Base-by-base conservation (phyloP, 1,140 invertebrate genomes). In the Yoshiicerus persimilis region DNA sequence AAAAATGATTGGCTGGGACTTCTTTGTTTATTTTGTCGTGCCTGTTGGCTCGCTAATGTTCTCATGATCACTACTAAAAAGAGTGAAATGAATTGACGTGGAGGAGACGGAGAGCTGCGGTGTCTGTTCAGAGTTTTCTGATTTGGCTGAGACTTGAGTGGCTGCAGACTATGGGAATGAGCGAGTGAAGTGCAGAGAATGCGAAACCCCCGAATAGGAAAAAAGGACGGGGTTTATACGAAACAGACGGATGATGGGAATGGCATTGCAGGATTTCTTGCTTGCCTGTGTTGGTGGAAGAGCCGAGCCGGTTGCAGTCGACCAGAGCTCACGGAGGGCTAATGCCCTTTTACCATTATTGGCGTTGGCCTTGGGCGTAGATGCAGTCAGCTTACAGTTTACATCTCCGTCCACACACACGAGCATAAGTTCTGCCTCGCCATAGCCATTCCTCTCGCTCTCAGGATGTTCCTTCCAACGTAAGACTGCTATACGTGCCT, bases 291-390 rank as follows among this genome's bases (percentile, higher is more conserved):
- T 70, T 70, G 75, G 75, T 80, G 75, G 75, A 77, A 80, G 75
- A 80, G 75, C 75, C 27, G 75, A 80, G 75, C 75, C 32, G 75
- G 75, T 80, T 80, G 75, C 75, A 80, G 75, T 80, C 34, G 75
- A 80, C 75, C 16, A 80, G 75, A 80, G 75, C 75, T 80, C 75
- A 80, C 34, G 75, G 75, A 80, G 75, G 75, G 75, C 75, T 80
- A 80, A 80, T 80, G 75, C 75, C 75, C 75, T 80, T 36, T 80
- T 80, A 80, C 75, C 75, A 80, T 80, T 38, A 80, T 80, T 80
- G 75, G 75, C 32, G 32, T 80, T 80, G 75, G 75, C 75, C 75
- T 80, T 80, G 75, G 75, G 75, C 75, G n/a, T 80, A 80, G 34
- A 80, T 38, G 38, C 36, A 80, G 75, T 9, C 16, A 23, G 20